phyloP scores from a whole-genome alignment of 2,888 invertebrate genomes.

The Hemicrepidius hirtus region DNA sequence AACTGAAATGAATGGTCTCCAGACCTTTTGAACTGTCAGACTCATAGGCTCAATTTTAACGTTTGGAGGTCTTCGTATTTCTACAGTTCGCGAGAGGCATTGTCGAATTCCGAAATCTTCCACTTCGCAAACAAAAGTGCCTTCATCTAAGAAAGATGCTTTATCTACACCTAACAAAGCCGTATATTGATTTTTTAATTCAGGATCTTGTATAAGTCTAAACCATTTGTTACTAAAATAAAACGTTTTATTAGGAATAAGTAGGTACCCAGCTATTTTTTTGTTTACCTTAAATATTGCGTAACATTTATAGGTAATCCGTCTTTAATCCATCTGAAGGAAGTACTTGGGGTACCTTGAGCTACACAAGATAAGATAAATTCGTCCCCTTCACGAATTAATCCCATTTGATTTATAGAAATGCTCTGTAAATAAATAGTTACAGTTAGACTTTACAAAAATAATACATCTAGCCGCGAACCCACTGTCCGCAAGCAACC shows the following conservation, averaged over 20 bases:
- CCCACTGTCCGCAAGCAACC: too few relatives aligned
- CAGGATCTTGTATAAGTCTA: constrained; percentile 72
- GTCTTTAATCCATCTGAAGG: constrained; percentile 89
- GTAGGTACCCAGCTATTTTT: too few relatives aligned
- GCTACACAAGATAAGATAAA: constrained; percentile 86
- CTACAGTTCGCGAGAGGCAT: constrained; percentile 79
- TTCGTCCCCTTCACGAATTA: constrained; percentile 82
- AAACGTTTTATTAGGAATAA: too few relatives aligned
- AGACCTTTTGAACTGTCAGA: constrained; percentile 82
- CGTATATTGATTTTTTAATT: constrained; percentile 77
- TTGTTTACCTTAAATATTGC: constrained; percentile 79
- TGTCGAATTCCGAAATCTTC: constrained; percentile 81
- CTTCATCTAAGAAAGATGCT: constrained; percentile 82
- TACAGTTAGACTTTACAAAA: too few relatives aligned
- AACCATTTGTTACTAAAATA: constrained; percentile 80
- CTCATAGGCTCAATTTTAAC: constrained; percentile 82
- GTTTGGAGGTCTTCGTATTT: constrained; percentile 78
- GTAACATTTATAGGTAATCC: constrained; percentile 84
- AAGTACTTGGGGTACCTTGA: constrained; percentile 83
- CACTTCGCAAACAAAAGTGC: constrained; percentile 87
- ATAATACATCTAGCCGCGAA: too few relatives aligned
- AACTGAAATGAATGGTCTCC: constrained; percentile 49
- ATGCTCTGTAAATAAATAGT: constrained; percentile 69
- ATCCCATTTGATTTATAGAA: constrained; percentile 72
- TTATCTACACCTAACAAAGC: constrained; percentile 83